Evolutionary conservation across 2,888 invertebrate genomes (phyloP).

Genomic region (Ferrisia virgata): DNA sequence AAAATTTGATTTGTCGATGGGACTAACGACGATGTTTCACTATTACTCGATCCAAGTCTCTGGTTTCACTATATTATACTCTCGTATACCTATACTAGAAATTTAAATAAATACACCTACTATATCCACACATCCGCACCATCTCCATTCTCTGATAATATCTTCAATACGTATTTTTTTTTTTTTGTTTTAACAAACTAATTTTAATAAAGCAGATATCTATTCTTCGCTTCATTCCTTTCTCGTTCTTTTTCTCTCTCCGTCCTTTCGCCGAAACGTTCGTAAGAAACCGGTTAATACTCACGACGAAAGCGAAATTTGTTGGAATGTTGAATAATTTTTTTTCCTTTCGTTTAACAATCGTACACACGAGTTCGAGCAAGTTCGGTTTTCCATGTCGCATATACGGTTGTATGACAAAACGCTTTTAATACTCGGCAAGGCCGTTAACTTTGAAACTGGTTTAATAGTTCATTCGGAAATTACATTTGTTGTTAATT

Average conservation of each 20-base stretch:
- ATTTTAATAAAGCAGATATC: too few species aligned
- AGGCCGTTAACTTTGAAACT: constrained; percentile 31
- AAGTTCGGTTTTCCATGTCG: background rate
- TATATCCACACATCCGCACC: too few species aligned
- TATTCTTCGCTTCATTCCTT: background rate
- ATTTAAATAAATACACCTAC: too few species aligned
- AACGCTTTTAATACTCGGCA: constrained; percentile 1
- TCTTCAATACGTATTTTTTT: too few species aligned
- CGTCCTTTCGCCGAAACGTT: background rate
- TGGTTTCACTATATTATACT: too few species aligned
- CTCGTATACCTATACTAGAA: too few species aligned
- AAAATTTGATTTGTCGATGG: too few species aligned
- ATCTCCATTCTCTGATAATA: too few species aligned
- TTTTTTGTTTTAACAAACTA: too few species aligned
- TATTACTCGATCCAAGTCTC: too few species aligned
- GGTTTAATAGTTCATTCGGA: constrained; percentile 18
- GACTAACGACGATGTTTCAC: too few species aligned
- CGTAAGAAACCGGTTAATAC: background rate
- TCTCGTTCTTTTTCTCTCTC: background rate
- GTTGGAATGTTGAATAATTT: background rate
- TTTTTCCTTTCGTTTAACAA: background rate
- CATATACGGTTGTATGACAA: background rate
- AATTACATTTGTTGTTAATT: background rate
- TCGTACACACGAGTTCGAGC: background rate
- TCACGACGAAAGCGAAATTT: constrained; percentile 29